Evolutionary conservation across 2,888 invertebrate genomes (phyloP).

Genomic region (Habrosyne pyritoides): DNA sequence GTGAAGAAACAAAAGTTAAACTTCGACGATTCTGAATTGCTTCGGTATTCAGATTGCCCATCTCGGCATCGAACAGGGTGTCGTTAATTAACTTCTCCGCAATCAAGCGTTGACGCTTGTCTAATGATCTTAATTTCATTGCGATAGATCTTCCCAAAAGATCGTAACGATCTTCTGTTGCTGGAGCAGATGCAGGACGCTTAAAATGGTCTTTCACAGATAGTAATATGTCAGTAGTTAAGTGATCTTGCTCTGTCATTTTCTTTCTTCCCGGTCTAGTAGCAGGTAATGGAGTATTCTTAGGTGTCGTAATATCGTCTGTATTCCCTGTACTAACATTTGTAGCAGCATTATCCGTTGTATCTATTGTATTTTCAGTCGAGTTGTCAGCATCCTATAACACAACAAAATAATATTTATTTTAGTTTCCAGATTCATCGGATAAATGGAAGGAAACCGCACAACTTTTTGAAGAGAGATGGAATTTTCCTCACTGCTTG

Average conservation of each 20-base stretch:
- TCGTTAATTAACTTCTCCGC: slow-evolving; percentile 28
- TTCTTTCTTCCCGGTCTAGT: slow-evolving; percentile 21
- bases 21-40: slow-evolving; percentile 13
- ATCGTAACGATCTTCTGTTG: slow-evolving; percentile 26
- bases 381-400: slow-evolving; percentile 13
- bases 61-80: slow-evolving; percentile 24
- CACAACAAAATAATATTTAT: too few species aligned
- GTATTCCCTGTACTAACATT: slow-evolving; percentile 11
- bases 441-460: slow-evolving; percentile 18
- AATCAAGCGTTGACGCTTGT: slow-evolving; percentile 17
- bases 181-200: slow-evolving; percentile 19
- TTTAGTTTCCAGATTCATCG: slow-evolving; percentile 16
- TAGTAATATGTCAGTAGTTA: slow-evolving; percentile 19
- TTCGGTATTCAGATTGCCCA: slow-evolving; percentile 12
- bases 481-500: slow-evolving; percentile 33
- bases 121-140: slow-evolving; percentile 14
- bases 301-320: slow-evolving; percentile 12
- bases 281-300: slow-evolving; percentile 9
- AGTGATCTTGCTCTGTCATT: slow-evolving; percentile 16
- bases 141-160: slow-evolving; percentile 17
- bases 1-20: slow-evolving; percentile 13
- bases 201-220: slow-evolving; percentile 24
- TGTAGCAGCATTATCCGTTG: slow-evolving; percentile 10
- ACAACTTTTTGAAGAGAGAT: slow-evolving; percentile 7
- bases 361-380: slow-evolving; percentile 11